Conservation (phyloP, 2,113 vertebrate species). For the Ceyx margarethae region DNA sequence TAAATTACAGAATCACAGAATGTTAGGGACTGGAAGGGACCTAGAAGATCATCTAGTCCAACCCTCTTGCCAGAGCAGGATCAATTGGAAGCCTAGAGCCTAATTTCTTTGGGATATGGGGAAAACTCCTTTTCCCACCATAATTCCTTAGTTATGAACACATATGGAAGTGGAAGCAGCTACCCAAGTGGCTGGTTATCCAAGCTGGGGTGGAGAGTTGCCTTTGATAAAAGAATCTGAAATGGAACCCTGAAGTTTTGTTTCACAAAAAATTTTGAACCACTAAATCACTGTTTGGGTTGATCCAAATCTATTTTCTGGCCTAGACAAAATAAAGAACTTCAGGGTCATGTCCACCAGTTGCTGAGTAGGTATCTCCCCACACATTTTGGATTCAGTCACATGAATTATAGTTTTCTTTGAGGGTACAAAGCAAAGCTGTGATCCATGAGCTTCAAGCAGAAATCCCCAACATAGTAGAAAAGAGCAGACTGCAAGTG, state of each 20-base stretch:
- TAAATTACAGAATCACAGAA: no score
- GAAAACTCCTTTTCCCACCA: background rate
- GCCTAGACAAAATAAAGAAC: background rate
- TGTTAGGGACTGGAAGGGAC: no score
- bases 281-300: rapidly evolving
- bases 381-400: background rate
- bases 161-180: background rate
- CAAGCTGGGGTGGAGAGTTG: background rate
- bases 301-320: background rate
- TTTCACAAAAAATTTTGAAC: background rate
- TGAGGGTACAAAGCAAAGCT: background rate
- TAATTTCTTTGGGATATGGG: background rate
- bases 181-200: background rate
- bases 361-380: background rate
- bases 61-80: no score
- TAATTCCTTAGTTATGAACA: background rate
- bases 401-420: background rate
- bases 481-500: background rate
- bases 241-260: background rate
- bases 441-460: background rate
- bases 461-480: background rate
- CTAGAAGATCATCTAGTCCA: no score
- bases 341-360: background rate
- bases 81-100: background rate
- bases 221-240: background rate